Evolutionary conservation across 2,888 invertebrate species (phyloP).

Genomic region (Metacarcinus magister): DNA sequence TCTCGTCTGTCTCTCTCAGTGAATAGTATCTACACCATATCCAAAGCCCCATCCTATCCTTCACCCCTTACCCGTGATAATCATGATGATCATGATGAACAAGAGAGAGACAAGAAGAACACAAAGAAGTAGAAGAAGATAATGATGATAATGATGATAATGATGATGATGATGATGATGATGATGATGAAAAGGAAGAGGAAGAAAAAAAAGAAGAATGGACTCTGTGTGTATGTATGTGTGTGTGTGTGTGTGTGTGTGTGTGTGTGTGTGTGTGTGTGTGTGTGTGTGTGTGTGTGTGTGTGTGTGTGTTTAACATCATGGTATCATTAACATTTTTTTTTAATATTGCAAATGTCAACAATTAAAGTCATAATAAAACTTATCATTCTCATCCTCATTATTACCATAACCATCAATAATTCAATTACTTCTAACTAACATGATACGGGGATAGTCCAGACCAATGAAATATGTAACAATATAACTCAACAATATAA

Average conservation of each 20-base stretch:
- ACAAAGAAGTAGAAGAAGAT: too few species aligned
- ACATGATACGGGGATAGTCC: neutral
- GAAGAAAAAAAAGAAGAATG: too few species aligned
- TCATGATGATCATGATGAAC: too few species aligned
- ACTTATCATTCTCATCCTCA: neutral
- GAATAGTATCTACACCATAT: too few species aligned
- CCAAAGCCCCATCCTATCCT: too few species aligned
- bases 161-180: too few species aligned
- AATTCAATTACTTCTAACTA: neutral
- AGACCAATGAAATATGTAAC: neutral
- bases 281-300: conserved; percentile 46
- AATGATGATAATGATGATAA: too few species aligned
- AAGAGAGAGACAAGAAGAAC: too few species aligned
- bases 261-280: conserved; percentile 29
- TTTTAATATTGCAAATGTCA: neutral
- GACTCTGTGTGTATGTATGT: neutral
- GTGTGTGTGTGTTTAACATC: neutral
- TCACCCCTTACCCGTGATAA: too few species aligned
- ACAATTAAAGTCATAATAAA: neutral
- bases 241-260: conserved; percentile 26
- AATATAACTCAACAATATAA: neutral
- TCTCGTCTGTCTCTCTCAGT: too few species aligned
- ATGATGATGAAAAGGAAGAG: too few species aligned
- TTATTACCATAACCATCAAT: neutral
- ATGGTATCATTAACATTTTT: neutral